phyloP scores from a whole-genome alignment of 2,797 vertebrate genomes.

The Acrossocheilus wenchowensis region DNA sequence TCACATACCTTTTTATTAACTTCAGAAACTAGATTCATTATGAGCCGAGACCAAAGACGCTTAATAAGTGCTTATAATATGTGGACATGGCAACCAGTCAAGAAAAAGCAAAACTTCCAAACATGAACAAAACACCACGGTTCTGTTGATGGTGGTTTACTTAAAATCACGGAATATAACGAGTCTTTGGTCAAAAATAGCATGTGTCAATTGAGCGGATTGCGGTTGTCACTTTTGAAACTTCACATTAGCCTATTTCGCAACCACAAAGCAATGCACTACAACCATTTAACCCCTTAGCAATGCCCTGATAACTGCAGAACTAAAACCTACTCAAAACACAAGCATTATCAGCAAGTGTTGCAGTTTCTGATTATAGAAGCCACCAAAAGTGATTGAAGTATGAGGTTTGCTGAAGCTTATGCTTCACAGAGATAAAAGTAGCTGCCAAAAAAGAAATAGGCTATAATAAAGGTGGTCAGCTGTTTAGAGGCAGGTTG shows the following conservation, averaged over 20 bases:
- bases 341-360: neutral
- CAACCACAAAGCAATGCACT: neutral
- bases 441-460: slow-evolving; percentile 26
- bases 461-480: slow-evolving; percentile 19
- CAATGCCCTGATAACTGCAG: neutral
- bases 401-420: neutral
- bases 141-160: neutral
- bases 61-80: neutral
- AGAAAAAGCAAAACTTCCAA: neutral
- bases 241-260: neutral
- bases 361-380: neutral
- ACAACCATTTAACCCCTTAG: neutral
- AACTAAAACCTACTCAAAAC: neutral
- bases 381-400: neutral
- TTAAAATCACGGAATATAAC: neutral
- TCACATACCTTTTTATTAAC: no score
- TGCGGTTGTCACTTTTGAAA: neutral
- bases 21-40: neutral
- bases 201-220: neutral
- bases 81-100: neutral
- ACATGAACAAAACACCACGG: neutral
- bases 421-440: slow-evolving; percentile 15
- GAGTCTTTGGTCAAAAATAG: neutral
- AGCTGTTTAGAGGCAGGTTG: slow-evolving; percentile 48
- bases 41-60: neutral